A percentile compares a stretch with the other conserved stretches of the same genome.
These are phyloP conservation scores for Lathamus discolor DNA, from an alignment of 2,113 vertebrate genomes.

Conservation along the genomic window DNA sequence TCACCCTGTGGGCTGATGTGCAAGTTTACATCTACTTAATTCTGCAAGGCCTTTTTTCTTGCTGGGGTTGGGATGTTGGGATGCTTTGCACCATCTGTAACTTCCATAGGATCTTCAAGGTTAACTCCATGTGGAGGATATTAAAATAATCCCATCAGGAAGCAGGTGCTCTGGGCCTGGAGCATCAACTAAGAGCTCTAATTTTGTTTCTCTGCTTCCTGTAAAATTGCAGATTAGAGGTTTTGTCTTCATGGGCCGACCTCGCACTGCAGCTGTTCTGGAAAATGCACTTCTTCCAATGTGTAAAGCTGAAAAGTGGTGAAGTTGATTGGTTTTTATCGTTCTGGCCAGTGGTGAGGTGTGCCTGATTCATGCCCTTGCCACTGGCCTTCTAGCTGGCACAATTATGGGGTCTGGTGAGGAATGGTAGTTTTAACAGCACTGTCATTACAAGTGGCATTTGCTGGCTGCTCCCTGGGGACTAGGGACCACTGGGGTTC, in stretches of 20 bases:
- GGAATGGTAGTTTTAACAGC: rapidly evolving
- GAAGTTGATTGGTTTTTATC: neutral
- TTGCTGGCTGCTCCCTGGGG: neutral
- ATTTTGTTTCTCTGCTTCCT: neutral
- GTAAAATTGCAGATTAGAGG: neutral
- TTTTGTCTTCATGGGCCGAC: neutral
- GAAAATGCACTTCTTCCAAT: neutral
- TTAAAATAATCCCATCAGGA: neutral
- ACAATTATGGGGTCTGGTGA: rapidly evolving
- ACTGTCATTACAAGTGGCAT: neutral
- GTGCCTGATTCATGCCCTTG: neutral
- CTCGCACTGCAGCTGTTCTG: neutral
- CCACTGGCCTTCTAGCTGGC: neutral
- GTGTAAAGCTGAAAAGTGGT: neutral
- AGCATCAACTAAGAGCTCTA: neutral
- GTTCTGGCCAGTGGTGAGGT: neutral
- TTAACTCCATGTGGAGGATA: neutral
- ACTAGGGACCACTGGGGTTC: rapidly evolving
- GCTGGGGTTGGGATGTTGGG: neutral
- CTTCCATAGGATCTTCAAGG: neutral
- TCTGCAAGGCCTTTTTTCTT: neutral
- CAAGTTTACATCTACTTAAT: neutral
- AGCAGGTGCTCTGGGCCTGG: neutral
- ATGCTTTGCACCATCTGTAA: neutral
- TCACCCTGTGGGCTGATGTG: neutral